A percentile compares a stretch with the other conserved stretches of the same genome.
Evolutionary conservation across 2,888 invertebrate genomes (phyloP).

Genomic region (Andricus curvator): DNA sequence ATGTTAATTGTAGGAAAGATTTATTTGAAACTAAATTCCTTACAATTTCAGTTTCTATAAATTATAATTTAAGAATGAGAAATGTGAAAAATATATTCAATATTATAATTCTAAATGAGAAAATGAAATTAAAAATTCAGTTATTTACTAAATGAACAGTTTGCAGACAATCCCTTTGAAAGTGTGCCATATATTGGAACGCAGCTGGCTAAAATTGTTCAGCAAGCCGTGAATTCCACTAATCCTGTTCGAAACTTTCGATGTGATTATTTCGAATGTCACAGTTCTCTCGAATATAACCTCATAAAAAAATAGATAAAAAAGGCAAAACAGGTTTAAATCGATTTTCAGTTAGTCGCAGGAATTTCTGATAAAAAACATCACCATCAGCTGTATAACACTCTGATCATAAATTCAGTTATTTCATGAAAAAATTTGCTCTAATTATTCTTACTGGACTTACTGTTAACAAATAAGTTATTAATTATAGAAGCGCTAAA

Average conservation of each 20-base stretch:
- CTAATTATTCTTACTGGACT: too few species aligned
- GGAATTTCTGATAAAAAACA: neutral
- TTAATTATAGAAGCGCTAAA: too few species aligned
- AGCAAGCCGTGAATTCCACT: neutral
- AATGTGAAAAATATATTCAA: neutral
- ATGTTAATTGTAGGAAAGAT: too few species aligned
- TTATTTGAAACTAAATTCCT: too few species aligned
- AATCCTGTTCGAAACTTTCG: neutral
- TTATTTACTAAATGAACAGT: constrained; percentile 40
- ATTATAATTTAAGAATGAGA: neutral
- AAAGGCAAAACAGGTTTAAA: too few species aligned
- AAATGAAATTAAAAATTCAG: neutral
- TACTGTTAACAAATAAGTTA: too few species aligned
- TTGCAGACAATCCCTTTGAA: constrained; percentile 38
- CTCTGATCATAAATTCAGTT: too few species aligned
- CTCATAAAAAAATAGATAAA: neutral
- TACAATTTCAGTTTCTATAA: too few species aligned
- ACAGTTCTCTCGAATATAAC: neutral
- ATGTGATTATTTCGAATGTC: neutral
- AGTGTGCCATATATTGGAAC: neutral
- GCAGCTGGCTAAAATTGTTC: neutral
- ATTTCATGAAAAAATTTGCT: too few species aligned
- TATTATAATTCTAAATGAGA: neutral
- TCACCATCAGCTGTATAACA: too few species aligned
- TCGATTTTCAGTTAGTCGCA: neutral